Conservation (phyloP, 2,797 vertebrate species). For the Apodemus agrarius region DNA sequence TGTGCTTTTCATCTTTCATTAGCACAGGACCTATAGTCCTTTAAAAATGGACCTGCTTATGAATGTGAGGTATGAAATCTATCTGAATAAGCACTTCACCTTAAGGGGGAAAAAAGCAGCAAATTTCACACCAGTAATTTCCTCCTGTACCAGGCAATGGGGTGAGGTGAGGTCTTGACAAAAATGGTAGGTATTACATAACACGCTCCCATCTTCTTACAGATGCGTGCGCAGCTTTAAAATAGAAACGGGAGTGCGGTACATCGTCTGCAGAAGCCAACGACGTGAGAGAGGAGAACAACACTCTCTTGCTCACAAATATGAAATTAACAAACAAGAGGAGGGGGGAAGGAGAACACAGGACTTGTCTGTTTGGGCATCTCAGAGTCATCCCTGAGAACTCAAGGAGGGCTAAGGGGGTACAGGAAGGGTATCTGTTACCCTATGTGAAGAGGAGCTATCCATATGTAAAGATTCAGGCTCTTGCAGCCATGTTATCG, state of each 20-base stretch:
- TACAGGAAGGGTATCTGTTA: background rate
- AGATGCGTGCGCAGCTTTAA: constrained; percentile 79
- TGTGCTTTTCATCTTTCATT: constrained; percentile 74
- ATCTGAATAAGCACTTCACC: constrained; percentile 79
- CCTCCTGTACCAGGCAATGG: constrained; percentile 81
- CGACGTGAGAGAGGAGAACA: constrained; percentile 70
- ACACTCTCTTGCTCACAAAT: constrained; percentile 63
- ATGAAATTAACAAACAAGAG: constrained; percentile 66
- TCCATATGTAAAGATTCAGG: background rate
- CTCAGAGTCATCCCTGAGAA: background rate
- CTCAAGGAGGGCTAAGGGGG: background rate
- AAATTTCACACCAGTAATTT: constrained; percentile 82
- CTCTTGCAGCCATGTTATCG: background rate
- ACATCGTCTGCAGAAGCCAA: constrained; percentile 78
- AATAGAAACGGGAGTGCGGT: constrained; percentile 64
- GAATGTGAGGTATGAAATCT: constrained; percentile 80
- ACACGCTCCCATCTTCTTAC: constrained; percentile 75
- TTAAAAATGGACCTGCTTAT: constrained; percentile 73
- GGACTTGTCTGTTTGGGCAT: background rate
- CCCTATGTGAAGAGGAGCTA: background rate
- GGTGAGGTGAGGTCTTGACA: constrained; percentile 79
- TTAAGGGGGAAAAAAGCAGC: constrained; percentile 63
- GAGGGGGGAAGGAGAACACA: background rate
- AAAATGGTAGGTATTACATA: constrained; percentile 81
- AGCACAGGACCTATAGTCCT: constrained; percentile 62